Evolutionary conservation across 2,113 vertebrate species (phyloP), one percentile per base, ranked within the genome.

Genomic region (Myrmophylax atrothorax): DNA sequence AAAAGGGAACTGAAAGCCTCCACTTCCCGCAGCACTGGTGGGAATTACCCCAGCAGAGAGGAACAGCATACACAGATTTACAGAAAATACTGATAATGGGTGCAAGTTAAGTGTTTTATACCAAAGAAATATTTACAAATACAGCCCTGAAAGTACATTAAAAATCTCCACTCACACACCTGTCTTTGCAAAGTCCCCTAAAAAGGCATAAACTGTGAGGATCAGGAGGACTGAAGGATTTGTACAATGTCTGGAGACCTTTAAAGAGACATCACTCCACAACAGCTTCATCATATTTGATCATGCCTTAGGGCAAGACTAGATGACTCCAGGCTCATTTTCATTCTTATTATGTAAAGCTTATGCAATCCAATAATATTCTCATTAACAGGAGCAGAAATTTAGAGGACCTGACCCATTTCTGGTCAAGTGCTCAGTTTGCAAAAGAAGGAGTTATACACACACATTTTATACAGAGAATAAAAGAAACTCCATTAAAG

Each of bases 171-270:
- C 5, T 19, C 38, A 10, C 5, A 70, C 2, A 10, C 13, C 10
- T 2, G 4, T 33, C 38, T 67, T 6, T 6, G 38, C 14, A 7
- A 46, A 47, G 42, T 1, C 53, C 49, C 33, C 31, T 29, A 1
- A 23, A 33, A 29, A 19, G 38, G 14, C 19, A 29, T 1, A 3
- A 40, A 6, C 5, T 4, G 5, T 14, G 2, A 33, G n/a, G 42
- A 49, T 15, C 10, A 1, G 11, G 47, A 67, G 19, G 18, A 1
- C 40, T 37, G 55, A 20, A 49, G 55, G 28, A 13, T 16, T 16
- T 15, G 25, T 18, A 0, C 15, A 33, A 24, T 1, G 22, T 1
- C 38, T 37, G 62, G 35, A 88, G 42, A 12, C 55, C 62, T 72
- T 55, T 46, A 40, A 14, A 66, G 42, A 77, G 38, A 16, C 18